Evolutionary conservation across 2,797 vertebrate species (phyloP).

Genomic region (Moxostoma hubbsi): DNA sequence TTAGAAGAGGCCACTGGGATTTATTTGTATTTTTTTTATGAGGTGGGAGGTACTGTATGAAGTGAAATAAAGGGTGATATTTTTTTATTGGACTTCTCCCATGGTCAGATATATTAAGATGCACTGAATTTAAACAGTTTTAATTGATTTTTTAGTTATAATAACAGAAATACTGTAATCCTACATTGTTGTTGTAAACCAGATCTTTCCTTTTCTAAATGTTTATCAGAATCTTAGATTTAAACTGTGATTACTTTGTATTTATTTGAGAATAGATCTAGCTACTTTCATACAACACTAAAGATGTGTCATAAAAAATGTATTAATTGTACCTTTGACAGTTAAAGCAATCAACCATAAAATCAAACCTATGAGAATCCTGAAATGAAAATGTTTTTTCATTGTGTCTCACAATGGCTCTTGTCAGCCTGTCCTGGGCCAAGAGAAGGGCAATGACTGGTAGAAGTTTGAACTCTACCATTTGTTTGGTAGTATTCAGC

Average conservation of each 20-base stretch:
- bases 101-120: background rate
- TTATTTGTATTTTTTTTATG: too few species aligned
- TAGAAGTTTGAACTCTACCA: background rate
- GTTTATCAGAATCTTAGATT: background rate
- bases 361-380: too few species aligned
- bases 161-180: background rate
- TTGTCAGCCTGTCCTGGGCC: background rate
- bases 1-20: background rate
- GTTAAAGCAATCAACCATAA: background rate
- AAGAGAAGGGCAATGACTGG: background rate
- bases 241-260: slow-evolving; percentile 8
- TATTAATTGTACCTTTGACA: background rate
- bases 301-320: slow-evolving; percentile 6
- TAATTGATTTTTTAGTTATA: too few species aligned
- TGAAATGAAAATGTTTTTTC: background rate
- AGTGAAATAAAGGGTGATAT: too few species aligned
- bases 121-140: too few species aligned
- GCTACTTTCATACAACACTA: slow-evolving; percentile 6
- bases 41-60: too few species aligned
- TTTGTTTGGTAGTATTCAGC: slow-evolving; percentile 10
- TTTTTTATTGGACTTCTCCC: too few species aligned
- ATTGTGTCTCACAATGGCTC: background rate
- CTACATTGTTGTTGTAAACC: background rate
- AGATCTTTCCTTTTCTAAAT: background rate
- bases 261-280: slow-evolving; percentile 8